Percentiles rank a stretch among this genome's conserved stretches.
Evolutionary conservation across 2,797 vertebrate species (phyloP).

Genomic region (Phrynocephalus forsythii): DNA sequence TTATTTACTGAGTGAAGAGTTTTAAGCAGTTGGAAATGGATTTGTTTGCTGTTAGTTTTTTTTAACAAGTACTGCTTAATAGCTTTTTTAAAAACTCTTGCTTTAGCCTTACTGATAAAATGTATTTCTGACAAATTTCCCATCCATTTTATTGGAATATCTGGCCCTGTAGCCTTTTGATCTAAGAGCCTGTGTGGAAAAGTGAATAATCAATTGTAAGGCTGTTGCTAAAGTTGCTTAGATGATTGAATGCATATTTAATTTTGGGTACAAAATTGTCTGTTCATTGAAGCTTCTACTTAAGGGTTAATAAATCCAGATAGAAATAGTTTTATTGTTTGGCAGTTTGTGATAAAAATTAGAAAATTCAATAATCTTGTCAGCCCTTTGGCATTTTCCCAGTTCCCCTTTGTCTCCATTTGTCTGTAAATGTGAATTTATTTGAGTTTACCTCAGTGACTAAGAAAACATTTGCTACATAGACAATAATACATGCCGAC

Average conservation of each 20-base stretch:
- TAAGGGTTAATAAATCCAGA: slow-evolving; percentile 36
- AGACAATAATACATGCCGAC: slow-evolving; percentile 56
- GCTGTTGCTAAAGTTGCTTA: not conserved
- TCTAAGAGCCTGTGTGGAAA: not conserved
- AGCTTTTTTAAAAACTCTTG: slow-evolving; percentile 22
- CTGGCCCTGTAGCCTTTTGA: not conserved
- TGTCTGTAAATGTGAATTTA: slow-evolving; percentile 50
- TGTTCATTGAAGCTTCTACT: slow-evolving; percentile 29
- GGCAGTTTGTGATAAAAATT: not conserved
- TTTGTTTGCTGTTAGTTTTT: too few species aligned
- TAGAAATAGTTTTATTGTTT: slow-evolving; percentile 17
- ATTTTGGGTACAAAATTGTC: slow-evolving; percentile 2
- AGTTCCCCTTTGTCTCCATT: slow-evolving; percentile 21
- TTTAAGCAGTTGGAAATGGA: slow-evolving; percentile 52
- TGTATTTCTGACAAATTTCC: not conserved
- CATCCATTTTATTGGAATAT: not conserved
- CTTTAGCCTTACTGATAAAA: not conserved
- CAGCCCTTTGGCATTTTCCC: slow-evolving; percentile 14
- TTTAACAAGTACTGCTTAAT: not conserved
- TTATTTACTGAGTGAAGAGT: slow-evolving; percentile 48
- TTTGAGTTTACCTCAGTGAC: slow-evolving; percentile 44
- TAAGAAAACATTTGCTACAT: slow-evolving; percentile 66
- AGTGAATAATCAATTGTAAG: not conserved
- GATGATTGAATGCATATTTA: slow-evolving; percentile 5
- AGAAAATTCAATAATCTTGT: not conserved